Conservation (phyloP, 2,888 invertebrate species). For the Caenorhabditis sp. region DNA sequence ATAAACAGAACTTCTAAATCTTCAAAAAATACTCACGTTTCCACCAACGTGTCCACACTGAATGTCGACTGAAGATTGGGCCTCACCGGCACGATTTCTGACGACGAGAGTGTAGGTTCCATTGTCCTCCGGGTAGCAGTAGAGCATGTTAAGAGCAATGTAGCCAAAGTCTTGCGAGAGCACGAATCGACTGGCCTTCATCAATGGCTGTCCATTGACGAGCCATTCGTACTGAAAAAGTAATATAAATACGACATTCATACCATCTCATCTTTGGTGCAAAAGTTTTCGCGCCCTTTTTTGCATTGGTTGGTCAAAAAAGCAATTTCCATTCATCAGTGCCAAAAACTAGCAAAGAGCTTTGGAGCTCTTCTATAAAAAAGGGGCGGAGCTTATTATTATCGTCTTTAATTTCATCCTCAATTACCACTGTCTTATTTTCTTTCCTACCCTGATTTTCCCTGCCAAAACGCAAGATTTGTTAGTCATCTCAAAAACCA, state of each 20-base stretch:
- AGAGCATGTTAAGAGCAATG: constrained; percentile 95
- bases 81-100: constrained; percentile 94
- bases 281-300: too few species aligned
- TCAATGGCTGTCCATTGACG: constrained; percentile 93
- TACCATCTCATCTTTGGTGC: too few species aligned
- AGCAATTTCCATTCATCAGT: too few species aligned
- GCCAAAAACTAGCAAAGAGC: too few species aligned
- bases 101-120: constrained; percentile 88
- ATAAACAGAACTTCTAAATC: background rate
- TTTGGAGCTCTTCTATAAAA: background rate
- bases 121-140: constrained; percentile 97
- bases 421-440: background rate
- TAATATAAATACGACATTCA: too few species aligned
- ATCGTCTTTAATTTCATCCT: background rate
- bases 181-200: constrained; percentile 88
- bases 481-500: constrained; percentile 41
- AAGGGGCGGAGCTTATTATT: background rate
- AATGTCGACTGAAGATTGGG: constrained; percentile 90
- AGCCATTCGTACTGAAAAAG: constrained; percentile 93
- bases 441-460: background rate
- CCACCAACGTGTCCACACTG: constrained; percentile 82
- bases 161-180: constrained; percentile 93
- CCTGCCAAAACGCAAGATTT: constrained; percentile 54
- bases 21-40: constrained; percentile 62
- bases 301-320: too few species aligned